phyloP scores from a whole-genome alignment of 2,797 vertebrate genomes.

The Gobionotothen gibberifrons region DNA sequence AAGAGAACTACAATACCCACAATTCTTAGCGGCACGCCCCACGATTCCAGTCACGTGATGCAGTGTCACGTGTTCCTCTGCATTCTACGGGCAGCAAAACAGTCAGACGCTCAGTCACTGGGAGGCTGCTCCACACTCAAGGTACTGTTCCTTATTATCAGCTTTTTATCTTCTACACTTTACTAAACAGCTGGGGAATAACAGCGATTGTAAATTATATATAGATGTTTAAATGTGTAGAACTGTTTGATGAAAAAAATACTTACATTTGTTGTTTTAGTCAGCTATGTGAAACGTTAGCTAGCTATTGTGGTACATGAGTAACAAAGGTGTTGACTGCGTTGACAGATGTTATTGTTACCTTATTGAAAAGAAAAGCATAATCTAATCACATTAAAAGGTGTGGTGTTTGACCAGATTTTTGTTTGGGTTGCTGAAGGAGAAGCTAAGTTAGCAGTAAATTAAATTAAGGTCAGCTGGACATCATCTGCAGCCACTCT shows the following conservation, averaged over 20 bases:
- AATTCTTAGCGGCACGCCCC: background rate
- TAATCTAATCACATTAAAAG: background rate
- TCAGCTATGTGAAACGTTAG: slow-evolving; percentile 16
- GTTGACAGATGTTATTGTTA: slow-evolving; percentile 34
- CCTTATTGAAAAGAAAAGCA: slow-evolving; percentile 1
- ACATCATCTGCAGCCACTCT: background rate
- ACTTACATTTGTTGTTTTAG: background rate
- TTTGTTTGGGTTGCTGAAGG: background rate
- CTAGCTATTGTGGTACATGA: slow-evolving; percentile 28
- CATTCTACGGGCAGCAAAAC: slow-evolving; percentile 4
- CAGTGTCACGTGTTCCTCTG: slow-evolving; percentile 35
- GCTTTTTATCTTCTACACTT: background rate
- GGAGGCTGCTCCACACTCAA: background rate
- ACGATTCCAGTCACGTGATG: slow-evolving; percentile 42
- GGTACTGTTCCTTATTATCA: slow-evolving; percentile 8
- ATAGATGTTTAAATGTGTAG: background rate
- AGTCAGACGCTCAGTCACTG: slow-evolving; percentile 14
- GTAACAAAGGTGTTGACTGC: slow-evolving; percentile 30
- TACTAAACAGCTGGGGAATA: background rate
- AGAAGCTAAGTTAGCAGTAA: background rate
- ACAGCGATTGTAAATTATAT: accelerated
- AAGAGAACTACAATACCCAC: slow-evolving; percentile 59
- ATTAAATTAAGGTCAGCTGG: background rate
- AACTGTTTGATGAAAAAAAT: background rate
- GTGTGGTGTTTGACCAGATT: background rate